phyloP scores from a whole-genome alignment of 1,140 invertebrate genomes.

The Prorops nasuta region DNA sequence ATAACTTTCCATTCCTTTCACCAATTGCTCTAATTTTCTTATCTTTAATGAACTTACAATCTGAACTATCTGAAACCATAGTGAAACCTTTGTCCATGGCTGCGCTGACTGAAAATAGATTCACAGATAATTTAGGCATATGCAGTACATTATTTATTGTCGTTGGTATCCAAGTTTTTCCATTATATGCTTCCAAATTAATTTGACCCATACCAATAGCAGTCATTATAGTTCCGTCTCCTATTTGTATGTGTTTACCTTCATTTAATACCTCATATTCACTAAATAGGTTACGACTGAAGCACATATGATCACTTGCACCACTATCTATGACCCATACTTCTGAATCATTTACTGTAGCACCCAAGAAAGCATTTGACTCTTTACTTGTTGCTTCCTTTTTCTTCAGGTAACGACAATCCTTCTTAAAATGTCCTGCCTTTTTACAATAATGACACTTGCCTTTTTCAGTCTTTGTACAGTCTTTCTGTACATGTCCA shows the following conservation, averaged over 20 bases:
- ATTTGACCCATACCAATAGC: conserved; percentile 24
- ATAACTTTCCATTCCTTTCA: conserved; percentile 5
- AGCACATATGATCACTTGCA: conserved; percentile 29
- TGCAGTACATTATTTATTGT: conserved; percentile 40
- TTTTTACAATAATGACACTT: neutral
- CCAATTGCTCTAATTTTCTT: neutral
- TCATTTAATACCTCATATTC: conserved; percentile 8
- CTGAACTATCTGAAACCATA: conserved; percentile 23
- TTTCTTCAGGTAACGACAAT: no score
- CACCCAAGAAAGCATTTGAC: neutral
- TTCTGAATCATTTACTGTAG: neutral
- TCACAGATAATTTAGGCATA: conserved; percentile 42
- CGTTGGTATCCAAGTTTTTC: conserved; percentile 18
- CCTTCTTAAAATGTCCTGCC: no score
- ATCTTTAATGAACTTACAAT: conserved; percentile 3
- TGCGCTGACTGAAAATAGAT: no score
- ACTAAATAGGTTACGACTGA: conserved; percentile 21
- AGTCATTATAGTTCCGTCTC: conserved; percentile 21
- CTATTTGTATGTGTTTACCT: conserved; percentile 18
- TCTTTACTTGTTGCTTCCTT: neutral
- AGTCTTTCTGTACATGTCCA: neutral
- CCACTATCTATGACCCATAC: conserved; percentile 28
- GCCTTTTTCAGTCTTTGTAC: no score
- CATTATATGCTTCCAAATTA: conserved; percentile 21
- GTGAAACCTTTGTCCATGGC: no score